phyloP scores from a whole-genome alignment of 2,113 vertebrate genomes.

The Nannobrachium achirus region DNA sequence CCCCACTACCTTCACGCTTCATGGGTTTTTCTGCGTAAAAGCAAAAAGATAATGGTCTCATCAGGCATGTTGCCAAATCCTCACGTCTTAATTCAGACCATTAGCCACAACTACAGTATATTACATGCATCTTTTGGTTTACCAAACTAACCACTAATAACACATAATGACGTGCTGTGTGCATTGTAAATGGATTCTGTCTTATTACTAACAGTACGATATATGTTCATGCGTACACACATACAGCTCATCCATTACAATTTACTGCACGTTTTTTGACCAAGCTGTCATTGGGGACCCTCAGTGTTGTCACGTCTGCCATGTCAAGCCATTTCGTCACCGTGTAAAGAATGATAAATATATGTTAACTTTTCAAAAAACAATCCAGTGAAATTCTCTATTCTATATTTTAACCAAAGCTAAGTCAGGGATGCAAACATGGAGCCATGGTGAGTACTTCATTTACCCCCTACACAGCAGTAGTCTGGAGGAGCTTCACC shows the following conservation, averaged over 20 bases:
- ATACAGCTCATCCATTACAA: conserved; percentile 18
- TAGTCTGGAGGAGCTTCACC: not conserved
- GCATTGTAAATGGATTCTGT: conserved; percentile 49
- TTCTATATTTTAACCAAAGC: conserved; percentile 85
- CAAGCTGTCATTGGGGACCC: conserved; percentile 36
- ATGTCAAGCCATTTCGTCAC: conserved; percentile 63
- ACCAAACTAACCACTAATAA: conserved; percentile 49
- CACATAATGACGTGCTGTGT: conserved; percentile 43
- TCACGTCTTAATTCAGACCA: conserved; percentile 24
- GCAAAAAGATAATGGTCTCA: conserved; percentile 22
- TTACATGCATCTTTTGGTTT: conserved; percentile 20
- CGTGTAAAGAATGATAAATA: conserved; percentile 40
- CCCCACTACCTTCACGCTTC: too few species aligned
- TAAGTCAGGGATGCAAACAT: conserved; percentile 88
- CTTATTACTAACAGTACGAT: conserved; percentile 52
- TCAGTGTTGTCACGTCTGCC: conserved; percentile 69
- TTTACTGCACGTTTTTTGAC: conserved; percentile 39
- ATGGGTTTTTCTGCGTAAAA: too few species aligned
- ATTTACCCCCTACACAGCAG: conserved; percentile 67
- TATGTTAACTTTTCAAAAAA: conserved; percentile 37
- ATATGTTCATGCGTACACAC: conserved; percentile 13
- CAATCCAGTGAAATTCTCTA: conserved; percentile 82
- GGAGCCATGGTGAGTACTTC: conserved; percentile 85
- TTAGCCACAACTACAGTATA: conserved; percentile 13
- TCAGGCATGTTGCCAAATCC: conserved; percentile 59